Base-by-base conservation (phyloP, 23 tunicate species). In the Clavelina lepadiformis region DNA sequence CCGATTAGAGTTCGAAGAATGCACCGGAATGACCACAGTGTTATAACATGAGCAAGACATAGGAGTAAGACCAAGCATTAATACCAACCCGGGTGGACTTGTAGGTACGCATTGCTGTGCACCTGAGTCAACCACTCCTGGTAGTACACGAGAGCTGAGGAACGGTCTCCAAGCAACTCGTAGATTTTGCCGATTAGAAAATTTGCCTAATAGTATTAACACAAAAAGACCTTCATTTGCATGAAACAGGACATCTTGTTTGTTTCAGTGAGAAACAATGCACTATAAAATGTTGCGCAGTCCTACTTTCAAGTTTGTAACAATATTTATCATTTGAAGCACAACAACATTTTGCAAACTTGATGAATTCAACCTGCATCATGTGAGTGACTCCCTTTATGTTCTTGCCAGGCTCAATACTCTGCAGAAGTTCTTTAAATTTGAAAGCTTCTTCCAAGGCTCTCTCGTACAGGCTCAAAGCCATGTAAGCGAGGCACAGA, bases 131-230 rank as follows among this genome's bases (percentile, higher is more conserved):
- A 22, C 76, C 68, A 78, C 30, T 69, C 85, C 7, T 35, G 38
- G 63, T 69, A 84, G 56, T 22, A 54, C 32, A 27, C 1, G 47
- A 76, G 20, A 0, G 93, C 78, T 11, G 71, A 63, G 22, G 67
- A 36, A 28, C 52, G 38, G 32, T 84, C 77, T 1, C 45, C 78
- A 25, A 63, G 18, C 1, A 44, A 35, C 35, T 84, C 93, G 52
- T 84, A 71, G n/a, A 84, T 28, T 11, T 62, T 61, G 11, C 93
- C 93, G 36, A 84, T 32, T 25, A 84, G 36, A 28, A 33, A 76
- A 2, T 76, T 69, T 0, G 67, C 58, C 93, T 84, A 37, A 27
- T 44, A 28, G 11, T 8, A 5, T 25, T 28, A 26, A 28, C 11
- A 44, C 15, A 15, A 44, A 44, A 44, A 44, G 49, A 11, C 49